Conservation (phyloP, 1,140 invertebrate genomes). For the Melipona quadrifasciata region DNA sequence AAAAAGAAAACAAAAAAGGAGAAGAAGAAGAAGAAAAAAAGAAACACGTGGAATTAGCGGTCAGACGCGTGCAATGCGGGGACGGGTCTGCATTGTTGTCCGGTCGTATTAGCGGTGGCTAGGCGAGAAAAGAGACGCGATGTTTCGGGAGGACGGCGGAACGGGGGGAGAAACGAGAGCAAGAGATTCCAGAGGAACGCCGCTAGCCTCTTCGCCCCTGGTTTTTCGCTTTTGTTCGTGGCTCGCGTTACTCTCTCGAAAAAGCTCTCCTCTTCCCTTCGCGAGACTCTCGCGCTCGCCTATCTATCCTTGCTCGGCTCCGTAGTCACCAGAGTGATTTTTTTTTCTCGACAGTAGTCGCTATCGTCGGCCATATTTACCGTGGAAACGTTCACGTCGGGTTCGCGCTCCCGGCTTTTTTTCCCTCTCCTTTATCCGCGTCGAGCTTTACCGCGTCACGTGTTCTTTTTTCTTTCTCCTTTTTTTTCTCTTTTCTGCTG, state of each 20-base stretch:
- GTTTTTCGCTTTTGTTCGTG: slow-evolving; percentile 62
- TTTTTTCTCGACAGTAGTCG: not conserved
- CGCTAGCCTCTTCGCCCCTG: slow-evolving; percentile 24
- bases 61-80: slow-evolving; percentile 72
- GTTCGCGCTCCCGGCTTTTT: slow-evolving; percentile 19
- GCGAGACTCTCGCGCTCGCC: slow-evolving; percentile 10
- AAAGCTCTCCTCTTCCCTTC: slow-evolving; percentile 16
- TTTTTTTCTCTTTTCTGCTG: not conserved
- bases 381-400: not conserved
- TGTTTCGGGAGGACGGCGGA: slow-evolving; percentile 13
- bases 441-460: slow-evolving; percentile 21
- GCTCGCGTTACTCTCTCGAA: not conserved
- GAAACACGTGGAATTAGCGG: slow-evolving; percentile 76
- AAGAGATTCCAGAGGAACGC: slow-evolving; percentile 22
- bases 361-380: not conserved
- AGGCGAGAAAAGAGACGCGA: slow-evolving; percentile 54
- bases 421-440: slow-evolving; percentile 20
- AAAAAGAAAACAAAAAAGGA: not conserved
- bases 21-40: slow-evolving; percentile 6
- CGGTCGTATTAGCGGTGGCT: slow-evolving; percentile 69
- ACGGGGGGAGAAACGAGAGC: slow-evolving; percentile 28
- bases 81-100: slow-evolving; percentile 73
- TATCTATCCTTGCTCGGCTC: not conserved
- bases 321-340: not conserved
- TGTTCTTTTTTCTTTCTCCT: not conserved